Evolutionary conservation across 2,888 invertebrate species (phyloP).

Genomic region (Margaritifera margaritifera): DNA sequence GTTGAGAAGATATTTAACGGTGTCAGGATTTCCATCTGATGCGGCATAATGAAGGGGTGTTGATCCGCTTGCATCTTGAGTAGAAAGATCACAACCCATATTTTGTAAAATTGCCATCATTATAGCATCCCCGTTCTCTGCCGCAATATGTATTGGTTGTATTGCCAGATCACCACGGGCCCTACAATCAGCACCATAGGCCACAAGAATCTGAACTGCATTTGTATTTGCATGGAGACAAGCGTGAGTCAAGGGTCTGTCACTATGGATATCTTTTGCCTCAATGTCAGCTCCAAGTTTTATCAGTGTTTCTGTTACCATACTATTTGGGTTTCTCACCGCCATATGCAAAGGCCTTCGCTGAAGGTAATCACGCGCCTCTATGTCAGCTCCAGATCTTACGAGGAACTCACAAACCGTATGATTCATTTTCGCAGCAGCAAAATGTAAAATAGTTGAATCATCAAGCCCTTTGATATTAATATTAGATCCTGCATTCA

Average conservation of each 20-base stretch:
- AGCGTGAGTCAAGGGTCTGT: conserved; percentile 14
- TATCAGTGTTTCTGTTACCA: conserved; percentile 5
- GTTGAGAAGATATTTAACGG: neutral
- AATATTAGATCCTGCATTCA: conserved; percentile 8
- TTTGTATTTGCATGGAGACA: conserved; percentile 15
- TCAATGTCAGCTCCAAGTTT: conserved; percentile 12
- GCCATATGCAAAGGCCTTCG: conserved; percentile 24
- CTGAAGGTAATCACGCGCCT: conserved; percentile 11
- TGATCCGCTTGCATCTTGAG: neutral
- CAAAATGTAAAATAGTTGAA: conserved; percentile 15
- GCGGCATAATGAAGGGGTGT: conserved; percentile 8
- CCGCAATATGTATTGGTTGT: conserved; percentile 17
- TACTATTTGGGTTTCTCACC: conserved; percentile 9
- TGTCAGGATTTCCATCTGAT: conserved; percentile 7
- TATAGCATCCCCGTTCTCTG: conserved; percentile 12
- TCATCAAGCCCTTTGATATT: conserved; percentile 16
- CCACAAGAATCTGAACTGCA: conserved; percentile 8
- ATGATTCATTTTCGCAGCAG: conserved; percentile 6
- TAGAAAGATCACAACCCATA: neutral
- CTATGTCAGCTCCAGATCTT: conserved; percentile 9
- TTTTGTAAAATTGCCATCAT: conserved; percentile 7
- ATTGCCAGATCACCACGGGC: conserved; percentile 15
- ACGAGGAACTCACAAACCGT: conserved; percentile 1
- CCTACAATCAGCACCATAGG: conserved; percentile 5
- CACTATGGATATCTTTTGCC: conserved; percentile 8